A percentile compares a stretch with the other conserved stretches of the same genome.
These are phyloP conservation scores for Heterocephalus glaber DNA, from an alignment of 2,113 vertebrate species.

Conservation along the genomic window DNA sequence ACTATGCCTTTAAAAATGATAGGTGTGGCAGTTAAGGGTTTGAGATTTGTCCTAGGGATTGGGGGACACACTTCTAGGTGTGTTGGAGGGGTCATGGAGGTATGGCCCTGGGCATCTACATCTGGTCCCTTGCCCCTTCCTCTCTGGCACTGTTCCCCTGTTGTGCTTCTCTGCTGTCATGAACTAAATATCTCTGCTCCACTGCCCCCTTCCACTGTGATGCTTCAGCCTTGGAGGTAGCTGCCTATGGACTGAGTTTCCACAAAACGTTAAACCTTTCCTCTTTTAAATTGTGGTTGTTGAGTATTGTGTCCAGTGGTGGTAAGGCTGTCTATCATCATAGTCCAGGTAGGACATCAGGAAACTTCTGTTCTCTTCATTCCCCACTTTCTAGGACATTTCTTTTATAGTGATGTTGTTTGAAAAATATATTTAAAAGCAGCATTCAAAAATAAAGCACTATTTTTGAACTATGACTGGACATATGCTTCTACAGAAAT, in stretches of 20 bases:
- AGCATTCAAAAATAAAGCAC: neutral
- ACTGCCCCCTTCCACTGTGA: neutral
- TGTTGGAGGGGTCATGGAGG: neutral
- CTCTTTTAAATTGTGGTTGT: neutral
- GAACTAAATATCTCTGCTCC: neutral
- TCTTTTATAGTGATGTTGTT: constrained; percentile 29
- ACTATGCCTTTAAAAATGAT: neutral
- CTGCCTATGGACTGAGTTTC: neutral
- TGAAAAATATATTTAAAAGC: constrained; percentile 17
- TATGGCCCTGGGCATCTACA: neutral
- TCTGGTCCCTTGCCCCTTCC: neutral
- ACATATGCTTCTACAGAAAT: neutral
- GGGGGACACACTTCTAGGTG: neutral
- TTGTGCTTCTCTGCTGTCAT: neutral
- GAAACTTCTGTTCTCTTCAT: neutral
- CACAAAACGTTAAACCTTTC: neutral
- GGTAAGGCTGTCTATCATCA: neutral
- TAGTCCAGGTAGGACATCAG: neutral
- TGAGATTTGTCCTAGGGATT: neutral
- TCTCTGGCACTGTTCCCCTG: no score
- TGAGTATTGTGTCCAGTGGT: neutral
- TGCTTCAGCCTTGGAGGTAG: neutral
- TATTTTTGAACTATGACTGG: neutral
- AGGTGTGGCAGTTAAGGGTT: neutral
- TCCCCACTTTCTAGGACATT: neutral